Conservation (phyloP, 2,113 vertebrate genomes). For the Calyptomena viridis region DNA sequence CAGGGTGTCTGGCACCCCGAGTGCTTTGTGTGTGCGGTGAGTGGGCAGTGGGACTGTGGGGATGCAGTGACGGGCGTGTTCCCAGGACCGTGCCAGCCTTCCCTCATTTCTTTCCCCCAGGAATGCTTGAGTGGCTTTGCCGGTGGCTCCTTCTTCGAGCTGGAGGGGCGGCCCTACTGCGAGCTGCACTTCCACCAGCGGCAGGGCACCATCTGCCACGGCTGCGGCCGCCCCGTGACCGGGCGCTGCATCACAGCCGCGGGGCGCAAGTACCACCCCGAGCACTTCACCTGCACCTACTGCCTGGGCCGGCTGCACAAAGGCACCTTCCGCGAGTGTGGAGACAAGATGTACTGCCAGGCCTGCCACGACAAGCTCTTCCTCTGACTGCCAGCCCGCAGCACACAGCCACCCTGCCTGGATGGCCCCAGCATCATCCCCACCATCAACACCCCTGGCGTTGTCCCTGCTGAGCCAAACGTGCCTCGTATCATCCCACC, state of each 20-base stretch:
- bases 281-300: constrained; percentile 90
- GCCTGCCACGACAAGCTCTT: constrained; percentile 84
- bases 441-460: fast-evolving
- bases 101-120: constrained; percentile 46
- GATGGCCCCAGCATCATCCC: fast-evolving
- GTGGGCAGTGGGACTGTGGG: neutral
- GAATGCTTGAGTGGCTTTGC: constrained; percentile 83
- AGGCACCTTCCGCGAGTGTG: constrained; percentile 81
- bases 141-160: constrained; percentile 81
- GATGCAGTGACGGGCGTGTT: fast-evolving
- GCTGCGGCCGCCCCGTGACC: constrained; percentile 76
- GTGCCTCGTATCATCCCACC: fast-evolving
- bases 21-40: constrained; percentile 91
- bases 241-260: constrained; percentile 84
- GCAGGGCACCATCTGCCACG: constrained; percentile 81
- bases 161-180: constrained; percentile 85
- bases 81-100: fast-evolving
- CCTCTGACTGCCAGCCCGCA: neutral
- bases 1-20: constrained; percentile 87
- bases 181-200: constrained; percentile 84
- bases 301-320: constrained; percentile 86
- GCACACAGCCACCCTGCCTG: neutral
- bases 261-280: constrained; percentile 85
- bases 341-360: constrained; percentile 82
- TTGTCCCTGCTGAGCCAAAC: neutral